These are phyloP conservation scores for Pristis pectinata DNA, from an alignment of 2,797 vertebrate species.

Conservation along the genomic window DNA sequence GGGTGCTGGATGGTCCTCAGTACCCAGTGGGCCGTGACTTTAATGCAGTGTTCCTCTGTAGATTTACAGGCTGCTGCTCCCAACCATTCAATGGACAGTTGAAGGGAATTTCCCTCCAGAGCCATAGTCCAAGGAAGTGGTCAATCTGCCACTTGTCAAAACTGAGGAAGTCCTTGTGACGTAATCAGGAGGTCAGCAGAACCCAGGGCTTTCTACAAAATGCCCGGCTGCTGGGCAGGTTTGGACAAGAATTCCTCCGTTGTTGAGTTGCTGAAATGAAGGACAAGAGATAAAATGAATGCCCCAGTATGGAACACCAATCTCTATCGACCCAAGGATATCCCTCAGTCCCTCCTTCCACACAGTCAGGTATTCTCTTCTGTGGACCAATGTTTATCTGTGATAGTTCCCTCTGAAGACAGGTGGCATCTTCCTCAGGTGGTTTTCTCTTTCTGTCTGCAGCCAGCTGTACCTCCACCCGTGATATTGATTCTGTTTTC, in stretches of 20 bases:
- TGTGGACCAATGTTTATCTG: too few species aligned
- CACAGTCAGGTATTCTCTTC: background rate
- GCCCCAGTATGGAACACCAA: background rate
- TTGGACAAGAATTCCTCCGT: background rate
- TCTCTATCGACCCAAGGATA: background rate
- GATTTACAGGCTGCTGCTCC: too few species aligned
- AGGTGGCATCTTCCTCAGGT: too few species aligned
- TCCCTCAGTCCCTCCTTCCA: too few species aligned
- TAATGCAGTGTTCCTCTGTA: too few species aligned
- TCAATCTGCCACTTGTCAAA: background rate
- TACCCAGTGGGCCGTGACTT: too few species aligned
- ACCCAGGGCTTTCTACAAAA: background rate
- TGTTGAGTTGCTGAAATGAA: background rate
- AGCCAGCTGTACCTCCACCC: too few species aligned
- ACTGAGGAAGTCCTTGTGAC: background rate
- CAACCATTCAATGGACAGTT: too few species aligned
- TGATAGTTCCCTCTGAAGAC: too few species aligned
- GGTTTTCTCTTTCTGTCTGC: too few species aligned
- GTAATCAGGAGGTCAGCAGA: background rate
- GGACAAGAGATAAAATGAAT: background rate
- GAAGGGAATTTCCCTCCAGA: background rate
- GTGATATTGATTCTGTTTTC: too few species aligned
- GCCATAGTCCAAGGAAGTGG: background rate
- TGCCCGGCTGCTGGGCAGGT: background rate
- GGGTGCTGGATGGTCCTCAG: too few species aligned